Base-by-base conservation (phyloP, 2,888 invertebrate species). In the Tiphia femorata region DNA sequence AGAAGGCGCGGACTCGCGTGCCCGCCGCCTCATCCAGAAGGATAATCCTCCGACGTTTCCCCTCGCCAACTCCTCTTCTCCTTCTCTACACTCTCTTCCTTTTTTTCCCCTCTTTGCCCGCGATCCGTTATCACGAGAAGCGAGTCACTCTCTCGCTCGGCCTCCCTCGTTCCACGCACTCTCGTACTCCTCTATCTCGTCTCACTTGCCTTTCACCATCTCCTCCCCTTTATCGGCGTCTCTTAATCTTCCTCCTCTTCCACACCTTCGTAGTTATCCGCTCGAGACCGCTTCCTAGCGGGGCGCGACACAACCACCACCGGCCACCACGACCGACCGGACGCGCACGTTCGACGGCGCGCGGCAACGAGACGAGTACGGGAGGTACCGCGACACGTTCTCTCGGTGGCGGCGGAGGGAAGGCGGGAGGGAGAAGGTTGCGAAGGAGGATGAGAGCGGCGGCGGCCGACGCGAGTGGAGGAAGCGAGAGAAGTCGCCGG, bases 301-400 rank as follows among this genome's bases (percentile, higher is more conserved):
- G 23, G 40, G n/a, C n/a, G n/a, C n/a, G n/a, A n/a, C n/a, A n/a
- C n/a, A n/a, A n/a, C n/a, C n/a, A n/a, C n/a, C n/a, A n/a, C n/a
- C n/a, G n/a, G 12, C 33, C 33, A 14, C 14, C 33, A 43, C 42
- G 62, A 67, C 64, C 67, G 61, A 66, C 67, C 60, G 64, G 59
- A 54, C 53, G 56, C 50, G 58, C 59, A 56, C 65, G 58, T 66
- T 62, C 58, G 59, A 58, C 67, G 70, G 67, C 62, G 70, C 63
- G 67, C 68, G 64, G 64, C 64, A 66, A 67, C 63, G 62, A 66
- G 63, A 52, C 70, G 70, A 67, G 58, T 70, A 62, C 64, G 64
- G 69, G 62, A 67, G 63, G 66, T n/a, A 62, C 59, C 50, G 38
- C 58, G 46, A 54, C 51, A 38, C 29, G 47, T 29, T 19, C 40